phyloP scores from a whole-genome alignment of 2,113 vertebrate genomes.

The Lepus americanus region DNA sequence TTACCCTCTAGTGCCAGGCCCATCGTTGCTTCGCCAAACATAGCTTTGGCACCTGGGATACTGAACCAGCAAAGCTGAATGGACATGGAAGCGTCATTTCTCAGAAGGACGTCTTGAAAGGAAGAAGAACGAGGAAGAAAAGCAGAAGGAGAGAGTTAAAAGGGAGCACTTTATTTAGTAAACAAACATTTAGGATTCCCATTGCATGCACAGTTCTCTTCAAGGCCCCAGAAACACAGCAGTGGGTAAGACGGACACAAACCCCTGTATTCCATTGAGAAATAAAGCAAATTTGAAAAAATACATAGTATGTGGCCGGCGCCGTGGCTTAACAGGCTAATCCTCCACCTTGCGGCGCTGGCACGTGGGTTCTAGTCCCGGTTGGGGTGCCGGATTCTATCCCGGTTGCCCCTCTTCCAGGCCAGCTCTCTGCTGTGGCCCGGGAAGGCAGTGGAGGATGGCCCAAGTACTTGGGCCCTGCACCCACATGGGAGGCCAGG shows the following conservation, averaged over 20 bases:
- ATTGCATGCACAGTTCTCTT: background rate
- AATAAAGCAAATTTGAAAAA: background rate
- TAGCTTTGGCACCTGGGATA: background rate
- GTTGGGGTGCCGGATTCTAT: too few species aligned
- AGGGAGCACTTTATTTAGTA: background rate
- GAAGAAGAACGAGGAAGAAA: background rate
- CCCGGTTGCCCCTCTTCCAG: too few species aligned
- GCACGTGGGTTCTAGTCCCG: too few species aligned
- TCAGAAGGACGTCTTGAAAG: background rate
- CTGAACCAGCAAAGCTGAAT: background rate
- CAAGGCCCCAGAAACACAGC: background rate
- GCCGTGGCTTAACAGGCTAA: too few species aligned
- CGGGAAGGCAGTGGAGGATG: too few species aligned
- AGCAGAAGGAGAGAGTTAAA: background rate
- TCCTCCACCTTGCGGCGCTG: too few species aligned
- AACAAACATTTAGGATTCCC: background rate
- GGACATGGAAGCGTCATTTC: background rate
- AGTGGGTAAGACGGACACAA: slow-evolving; percentile 1
- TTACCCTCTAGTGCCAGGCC: background rate
- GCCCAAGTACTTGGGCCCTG: too few species aligned
- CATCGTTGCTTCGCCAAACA: background rate
- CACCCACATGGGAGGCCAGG: too few species aligned
- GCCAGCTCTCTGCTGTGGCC: too few species aligned
- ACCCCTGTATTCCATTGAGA: background rate
- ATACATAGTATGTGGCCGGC: background rate